phyloP scores from a whole-genome alignment of 2,888 invertebrate species.

The Ephialtes manifestator region DNA sequence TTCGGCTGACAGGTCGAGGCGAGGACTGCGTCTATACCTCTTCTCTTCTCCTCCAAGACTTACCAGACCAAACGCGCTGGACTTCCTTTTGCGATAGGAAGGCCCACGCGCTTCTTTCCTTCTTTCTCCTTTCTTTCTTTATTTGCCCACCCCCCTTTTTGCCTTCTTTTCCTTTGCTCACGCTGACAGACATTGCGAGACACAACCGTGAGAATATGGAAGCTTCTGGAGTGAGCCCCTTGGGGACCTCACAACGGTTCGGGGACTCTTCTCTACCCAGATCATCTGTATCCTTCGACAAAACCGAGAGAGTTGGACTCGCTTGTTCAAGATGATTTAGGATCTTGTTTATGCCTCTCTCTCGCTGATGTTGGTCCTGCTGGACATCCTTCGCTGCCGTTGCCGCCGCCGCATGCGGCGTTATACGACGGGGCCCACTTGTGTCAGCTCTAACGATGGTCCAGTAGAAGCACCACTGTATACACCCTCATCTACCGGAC shows the following conservation, averaged over 20 bases:
- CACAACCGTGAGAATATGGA: constrained; percentile 64
- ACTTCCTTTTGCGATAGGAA: constrained; percentile 50
- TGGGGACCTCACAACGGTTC: constrained; percentile 49
- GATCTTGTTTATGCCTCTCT: constrained; percentile 73
- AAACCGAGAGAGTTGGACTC: constrained; percentile 45
- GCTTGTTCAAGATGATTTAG: constrained; percentile 75
- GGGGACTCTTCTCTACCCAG: constrained; percentile 51
- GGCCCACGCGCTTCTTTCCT: constrained; percentile 53
- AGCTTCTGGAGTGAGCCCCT: constrained; percentile 55
- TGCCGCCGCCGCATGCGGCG: constrained; percentile 46
- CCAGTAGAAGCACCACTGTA: constrained; percentile 48
- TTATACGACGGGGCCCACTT: constrained; percentile 25
- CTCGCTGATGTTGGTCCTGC: constrained; percentile 56
- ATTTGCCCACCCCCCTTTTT: constrained; percentile 18
- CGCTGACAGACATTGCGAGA: constrained; percentile 7
- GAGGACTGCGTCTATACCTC: constrained; percentile 50
- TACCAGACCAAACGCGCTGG: constrained; percentile 41
- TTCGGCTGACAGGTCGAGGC: constrained; percentile 64
- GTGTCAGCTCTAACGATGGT: constrained; percentile 51
- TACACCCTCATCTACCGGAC: constrained; percentile 30
- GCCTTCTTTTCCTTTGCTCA: constrained; percentile 35
- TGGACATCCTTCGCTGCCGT: constrained; percentile 26
- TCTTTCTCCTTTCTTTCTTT: constrained; percentile 29
- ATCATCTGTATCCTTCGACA: constrained; percentile 44
- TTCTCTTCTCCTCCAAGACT: constrained; percentile 48